Base-by-base conservation (phyloP, 2,888 invertebrate genomes). In the Hyles lineata region DNA sequence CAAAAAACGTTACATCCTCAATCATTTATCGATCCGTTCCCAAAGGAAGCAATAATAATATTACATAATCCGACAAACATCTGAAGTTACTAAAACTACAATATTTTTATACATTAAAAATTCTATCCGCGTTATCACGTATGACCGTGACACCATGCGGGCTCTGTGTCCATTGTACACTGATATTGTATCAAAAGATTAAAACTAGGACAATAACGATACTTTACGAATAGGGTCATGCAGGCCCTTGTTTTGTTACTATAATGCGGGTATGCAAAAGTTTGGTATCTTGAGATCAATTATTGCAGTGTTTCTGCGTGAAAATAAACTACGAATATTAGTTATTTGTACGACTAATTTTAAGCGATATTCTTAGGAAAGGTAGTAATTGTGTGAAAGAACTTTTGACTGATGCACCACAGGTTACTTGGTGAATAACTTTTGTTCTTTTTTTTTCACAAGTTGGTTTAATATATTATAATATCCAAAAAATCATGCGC, bases 81-180 rank as follows among this genome's bases (percentile, higher is more conserved):
- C 35, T 32, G 58, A 35, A 58, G 52, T 58, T 17, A 43, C 19
- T 55, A 67, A 71, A 62, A 71, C 55, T 72, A 72, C 81, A 79
- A 77, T 79, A 83, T 80, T 79, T 79, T 74, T 77, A 76, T 74
- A 76, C 76, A 79, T 80, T 81, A 81, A 87, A 86, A 85, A 87
- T 83, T 82, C 79, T 81, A 82, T 82, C 73, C 83, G 81, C 82
- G 84, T 87, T 89, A 89, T 87, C 86, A 86, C 76, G 79, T 85
- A 83, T 87, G 88, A 86, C 90, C 89, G 83, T 89, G 89, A 90
- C 89, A 89, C 83, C 75, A 84, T 85, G 85, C 83, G 85, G 84
- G 83, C 76, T 72, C 73, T 75, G 87, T 87, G 80, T 89, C 89
- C 89, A 90, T 84, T 89, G 80, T 79, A 75, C 74, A 50, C 67